Percentiles rank a stretch among this genome's conserved stretches.
phyloP scores from a whole-genome alignment of 2,797 vertebrate genomes.

The Tachyglossus aculeatus region DNA sequence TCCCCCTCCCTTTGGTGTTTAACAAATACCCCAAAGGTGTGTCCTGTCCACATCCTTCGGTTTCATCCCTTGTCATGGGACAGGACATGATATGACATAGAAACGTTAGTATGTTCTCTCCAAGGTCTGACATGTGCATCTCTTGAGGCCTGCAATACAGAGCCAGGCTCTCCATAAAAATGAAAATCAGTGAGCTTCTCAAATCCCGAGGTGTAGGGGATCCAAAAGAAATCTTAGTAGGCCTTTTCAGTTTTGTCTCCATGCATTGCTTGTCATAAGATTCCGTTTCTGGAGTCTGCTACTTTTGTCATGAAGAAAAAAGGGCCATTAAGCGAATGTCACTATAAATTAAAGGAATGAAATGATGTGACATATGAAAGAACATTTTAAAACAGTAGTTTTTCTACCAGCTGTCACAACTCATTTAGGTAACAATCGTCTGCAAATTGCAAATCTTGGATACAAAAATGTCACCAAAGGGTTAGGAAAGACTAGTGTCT shows the following conservation, averaged over 20 bases:
- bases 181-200: too few species aligned
- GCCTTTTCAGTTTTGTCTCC: constrained; percentile 28
- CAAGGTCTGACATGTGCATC: too few species aligned
- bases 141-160: too few species aligned
- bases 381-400: constrained; percentile 42
- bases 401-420: constrained; percentile 52
- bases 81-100: too few species aligned
- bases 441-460: constrained; percentile 27
- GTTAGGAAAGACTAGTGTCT: constrained; percentile 7
- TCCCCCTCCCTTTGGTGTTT: too few species aligned
- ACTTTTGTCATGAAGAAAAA: constrained; percentile 42
- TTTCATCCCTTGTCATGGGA: too few species aligned
- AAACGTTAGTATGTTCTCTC: too few species aligned
- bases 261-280: constrained; percentile 25
- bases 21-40: too few species aligned
- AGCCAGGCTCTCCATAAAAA: too few species aligned
- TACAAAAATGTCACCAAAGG: constrained; percentile 36
- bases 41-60: too few species aligned
- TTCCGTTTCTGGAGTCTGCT: constrained; percentile 24
- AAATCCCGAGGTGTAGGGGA: too few species aligned
- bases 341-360: constrained; percentile 46
- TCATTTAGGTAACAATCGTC: constrained; percentile 47
- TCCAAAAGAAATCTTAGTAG: constrained; percentile 15
- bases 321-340: constrained; percentile 33
- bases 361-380: constrained; percentile 42